Evolutionary conservation across 2,888 invertebrate species (phyloP).

Genomic region (Unio pictorum): DNA sequence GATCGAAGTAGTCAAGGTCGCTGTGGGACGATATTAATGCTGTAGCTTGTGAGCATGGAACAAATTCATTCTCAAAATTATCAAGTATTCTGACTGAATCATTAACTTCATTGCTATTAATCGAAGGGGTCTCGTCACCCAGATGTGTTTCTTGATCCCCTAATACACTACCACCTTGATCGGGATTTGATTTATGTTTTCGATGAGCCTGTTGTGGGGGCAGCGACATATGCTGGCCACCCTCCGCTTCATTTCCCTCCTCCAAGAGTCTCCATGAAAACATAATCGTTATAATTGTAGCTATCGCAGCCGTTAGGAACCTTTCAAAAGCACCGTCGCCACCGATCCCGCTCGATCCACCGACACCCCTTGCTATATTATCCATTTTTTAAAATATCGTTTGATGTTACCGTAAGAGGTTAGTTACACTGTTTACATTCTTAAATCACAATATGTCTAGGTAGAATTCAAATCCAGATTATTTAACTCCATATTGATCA

Average conservation of each 20-base stretch:
- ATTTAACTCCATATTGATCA: too few relatives aligned
- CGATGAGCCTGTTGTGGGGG: constrained; percentile 1
- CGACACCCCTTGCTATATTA: not conserved
- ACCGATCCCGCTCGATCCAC: constrained; percentile 22
- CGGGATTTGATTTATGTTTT: constrained; percentile 3
- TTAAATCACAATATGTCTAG: too few relatives aligned
- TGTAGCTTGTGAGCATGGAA: constrained; percentile 4
- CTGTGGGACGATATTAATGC: constrained; percentile 3
- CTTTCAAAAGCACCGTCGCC: constrained; percentile 64
- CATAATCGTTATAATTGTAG: constrained; percentile 67
- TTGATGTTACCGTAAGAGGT: not conserved
- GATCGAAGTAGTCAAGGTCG: too few relatives aligned
- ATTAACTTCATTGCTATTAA: not conserved
- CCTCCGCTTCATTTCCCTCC: constrained; percentile 49
- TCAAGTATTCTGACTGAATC: constrained; percentile 8
- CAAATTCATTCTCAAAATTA: constrained; percentile 13
- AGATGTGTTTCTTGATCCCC: constrained; percentile 1
- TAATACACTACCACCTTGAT: constrained; percentile 5
- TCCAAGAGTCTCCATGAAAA: constrained; percentile 66
- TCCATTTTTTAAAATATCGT: not conserved
- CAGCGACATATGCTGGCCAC: constrained; percentile 10
- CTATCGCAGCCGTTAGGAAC: constrained; percentile 67
- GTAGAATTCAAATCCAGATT: too few relatives aligned
- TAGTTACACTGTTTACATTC: too few relatives aligned
- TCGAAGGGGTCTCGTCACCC: not conserved